phyloP scores from a whole-genome alignment of 2,113 vertebrate species.

The Gymnogyps californianus region DNA sequence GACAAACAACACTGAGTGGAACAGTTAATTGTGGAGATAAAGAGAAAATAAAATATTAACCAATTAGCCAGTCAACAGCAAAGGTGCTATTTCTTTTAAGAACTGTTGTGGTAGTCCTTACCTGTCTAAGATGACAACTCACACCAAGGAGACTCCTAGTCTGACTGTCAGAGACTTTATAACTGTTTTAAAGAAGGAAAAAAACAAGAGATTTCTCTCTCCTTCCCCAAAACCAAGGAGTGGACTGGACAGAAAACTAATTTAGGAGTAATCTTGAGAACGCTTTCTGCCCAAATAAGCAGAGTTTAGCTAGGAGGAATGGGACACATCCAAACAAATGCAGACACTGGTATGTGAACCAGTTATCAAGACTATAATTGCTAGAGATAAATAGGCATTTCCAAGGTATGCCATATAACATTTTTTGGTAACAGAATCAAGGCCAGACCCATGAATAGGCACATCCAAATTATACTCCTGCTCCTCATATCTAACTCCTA shows the following conservation, averaged over 20 bases:
- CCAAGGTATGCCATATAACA: background rate
- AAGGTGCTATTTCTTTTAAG: background rate
- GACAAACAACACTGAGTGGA: background rate
- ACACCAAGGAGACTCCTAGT: background rate
- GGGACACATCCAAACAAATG: background rate
- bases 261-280: background rate
- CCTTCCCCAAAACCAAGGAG: background rate
- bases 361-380: background rate
- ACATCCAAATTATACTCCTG: background rate
- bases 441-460: background rate
- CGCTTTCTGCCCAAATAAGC: background rate
- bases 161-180: background rate
- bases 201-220: background rate
- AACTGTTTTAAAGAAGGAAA: background rate
- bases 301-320: background rate
- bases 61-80: background rate
- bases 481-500: background rate
- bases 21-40: background rate
- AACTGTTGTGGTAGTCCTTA: accelerated
- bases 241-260: background rate
- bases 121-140: background rate
- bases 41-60: background rate
- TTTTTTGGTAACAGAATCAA: background rate
- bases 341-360: background rate
- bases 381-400: background rate